phyloP scores from a whole-genome alignment of 2,797 vertebrate genomes.

The Hypotaenidia okinawae region DNA sequence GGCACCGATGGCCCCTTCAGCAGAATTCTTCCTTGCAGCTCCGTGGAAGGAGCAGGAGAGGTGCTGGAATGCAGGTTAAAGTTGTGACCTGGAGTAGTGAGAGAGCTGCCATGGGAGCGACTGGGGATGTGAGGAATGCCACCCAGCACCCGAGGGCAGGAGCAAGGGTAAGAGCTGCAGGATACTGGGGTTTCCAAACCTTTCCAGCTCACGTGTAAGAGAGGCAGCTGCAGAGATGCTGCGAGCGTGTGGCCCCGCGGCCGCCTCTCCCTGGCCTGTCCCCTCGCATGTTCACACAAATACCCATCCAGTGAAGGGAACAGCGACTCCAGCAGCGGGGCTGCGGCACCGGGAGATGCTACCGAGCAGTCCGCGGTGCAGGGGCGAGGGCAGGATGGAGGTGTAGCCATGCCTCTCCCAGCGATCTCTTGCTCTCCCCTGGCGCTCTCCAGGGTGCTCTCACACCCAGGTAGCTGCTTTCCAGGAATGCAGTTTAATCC shows the following conservation, averaged over 20 bases:
- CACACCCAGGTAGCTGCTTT: conserved; percentile 35
- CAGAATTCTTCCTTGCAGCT: neutral
- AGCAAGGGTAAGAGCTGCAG: neutral
- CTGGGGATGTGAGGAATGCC: rapidly evolving
- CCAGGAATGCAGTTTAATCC: conserved; percentile 15
- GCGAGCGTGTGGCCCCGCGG: neutral
- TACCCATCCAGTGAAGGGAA: neutral
- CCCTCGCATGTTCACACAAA: too few species aligned
- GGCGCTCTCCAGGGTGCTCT: neutral
- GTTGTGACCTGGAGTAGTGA: too few species aligned
- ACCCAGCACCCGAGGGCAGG: neutral
- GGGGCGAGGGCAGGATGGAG: neutral
- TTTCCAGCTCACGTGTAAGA: neutral
- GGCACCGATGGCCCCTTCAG: neutral
- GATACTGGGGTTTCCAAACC: rapidly evolving
- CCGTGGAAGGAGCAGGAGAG: rapidly evolving
- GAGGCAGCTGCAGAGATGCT: neutral
- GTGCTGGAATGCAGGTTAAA: neutral
- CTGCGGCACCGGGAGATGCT: neutral
- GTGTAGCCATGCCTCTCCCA: neutral
- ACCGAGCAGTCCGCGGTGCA: neutral
- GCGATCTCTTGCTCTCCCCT: neutral
- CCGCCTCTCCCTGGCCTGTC: neutral
- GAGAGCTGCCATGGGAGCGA: neutral
- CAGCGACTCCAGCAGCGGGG: neutral